phyloP scores from a whole-genome alignment of 92 coral and sea anemone species.

The Desmophyllum pertusum region DNA sequence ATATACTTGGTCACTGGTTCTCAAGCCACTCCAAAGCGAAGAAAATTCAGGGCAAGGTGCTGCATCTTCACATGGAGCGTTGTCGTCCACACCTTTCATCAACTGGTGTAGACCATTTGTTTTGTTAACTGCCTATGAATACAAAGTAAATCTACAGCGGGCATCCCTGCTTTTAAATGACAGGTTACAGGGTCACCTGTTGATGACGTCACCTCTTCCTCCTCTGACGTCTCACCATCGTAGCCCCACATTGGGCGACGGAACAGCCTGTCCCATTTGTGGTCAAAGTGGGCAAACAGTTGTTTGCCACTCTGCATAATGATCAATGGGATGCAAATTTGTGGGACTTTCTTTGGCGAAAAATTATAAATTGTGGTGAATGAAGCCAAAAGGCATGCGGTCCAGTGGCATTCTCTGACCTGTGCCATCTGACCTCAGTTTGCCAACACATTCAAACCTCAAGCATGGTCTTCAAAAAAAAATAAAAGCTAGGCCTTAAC shows the following conservation, averaged over 20 bases:
- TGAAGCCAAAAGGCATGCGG: background rate
- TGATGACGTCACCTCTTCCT: background rate
- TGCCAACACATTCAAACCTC: too few species aligned
- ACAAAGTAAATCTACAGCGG: background rate
- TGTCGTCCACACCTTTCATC: slow-evolving; percentile 17
- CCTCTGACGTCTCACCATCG: background rate
- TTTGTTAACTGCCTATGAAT: background rate
- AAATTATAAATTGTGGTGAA: background rate
- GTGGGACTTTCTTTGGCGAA: background rate
- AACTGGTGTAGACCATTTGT: background rate
- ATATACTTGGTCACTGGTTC: background rate
- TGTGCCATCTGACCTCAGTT: too few species aligned
- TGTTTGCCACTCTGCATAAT: background rate
- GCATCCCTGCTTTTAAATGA: too few species aligned
- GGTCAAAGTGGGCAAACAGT: too few species aligned
- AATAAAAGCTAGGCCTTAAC: too few species aligned
- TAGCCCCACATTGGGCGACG: background rate
- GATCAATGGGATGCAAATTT: background rate
- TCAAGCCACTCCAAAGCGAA: slow-evolving; percentile 39
- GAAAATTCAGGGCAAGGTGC: slow-evolving; percentile 29
- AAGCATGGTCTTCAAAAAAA: too few species aligned
- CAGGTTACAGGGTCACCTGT: too few species aligned
- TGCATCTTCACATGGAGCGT: background rate
- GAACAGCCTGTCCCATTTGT: slow-evolving; percentile 1
- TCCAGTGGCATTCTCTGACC: background rate